Evolutionary conservation across 1,140 invertebrate species (phyloP).

Genomic region (Drosophila azteca): DNA sequence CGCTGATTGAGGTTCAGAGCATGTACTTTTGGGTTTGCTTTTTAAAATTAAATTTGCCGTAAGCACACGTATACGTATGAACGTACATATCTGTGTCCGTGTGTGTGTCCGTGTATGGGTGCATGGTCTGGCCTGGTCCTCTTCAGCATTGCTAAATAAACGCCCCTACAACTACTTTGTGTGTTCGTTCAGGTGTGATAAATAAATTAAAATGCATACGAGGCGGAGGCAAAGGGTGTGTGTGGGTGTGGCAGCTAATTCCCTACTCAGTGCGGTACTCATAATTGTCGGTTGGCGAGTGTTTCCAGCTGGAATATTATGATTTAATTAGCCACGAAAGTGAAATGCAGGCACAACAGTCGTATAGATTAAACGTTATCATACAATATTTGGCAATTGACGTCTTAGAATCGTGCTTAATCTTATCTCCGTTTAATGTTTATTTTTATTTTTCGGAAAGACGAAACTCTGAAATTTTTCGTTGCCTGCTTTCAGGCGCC

Average conservation of each 20-base stretch:
- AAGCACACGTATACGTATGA: constrained; percentile 25
- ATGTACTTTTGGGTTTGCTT: constrained; percentile 51
- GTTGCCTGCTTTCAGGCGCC: constrained; percentile 31
- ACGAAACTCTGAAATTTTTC: constrained; percentile 24
- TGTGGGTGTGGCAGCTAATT: neutral
- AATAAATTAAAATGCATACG: constrained; percentile 63
- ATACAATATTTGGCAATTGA: constrained; percentile 8
- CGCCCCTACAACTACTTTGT: constrained; percentile 29
- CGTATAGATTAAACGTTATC: constrained; percentile 7
- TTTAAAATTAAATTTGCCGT: constrained; percentile 73
- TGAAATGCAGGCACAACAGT: neutral
- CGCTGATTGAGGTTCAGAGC: constrained; percentile 64
- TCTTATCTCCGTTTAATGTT: constrained; percentile 24
- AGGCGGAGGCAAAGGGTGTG: constrained; percentile 13
- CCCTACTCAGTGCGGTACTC: neutral
- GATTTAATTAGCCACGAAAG: constrained; percentile 12
- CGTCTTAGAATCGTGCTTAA: neutral
- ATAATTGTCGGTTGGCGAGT: constrained; percentile 33
- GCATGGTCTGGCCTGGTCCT: neutral
- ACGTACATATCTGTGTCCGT: neutral
- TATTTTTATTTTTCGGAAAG: neutral
- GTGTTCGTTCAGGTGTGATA: constrained; percentile 50
- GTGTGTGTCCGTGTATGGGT: constrained; percentile 7
- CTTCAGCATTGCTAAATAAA: constrained; percentile 51
- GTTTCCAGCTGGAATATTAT: constrained; percentile 2